Conservation (phyloP, 2,888 invertebrate genomes). For the Gnatocerus cornutus region DNA sequence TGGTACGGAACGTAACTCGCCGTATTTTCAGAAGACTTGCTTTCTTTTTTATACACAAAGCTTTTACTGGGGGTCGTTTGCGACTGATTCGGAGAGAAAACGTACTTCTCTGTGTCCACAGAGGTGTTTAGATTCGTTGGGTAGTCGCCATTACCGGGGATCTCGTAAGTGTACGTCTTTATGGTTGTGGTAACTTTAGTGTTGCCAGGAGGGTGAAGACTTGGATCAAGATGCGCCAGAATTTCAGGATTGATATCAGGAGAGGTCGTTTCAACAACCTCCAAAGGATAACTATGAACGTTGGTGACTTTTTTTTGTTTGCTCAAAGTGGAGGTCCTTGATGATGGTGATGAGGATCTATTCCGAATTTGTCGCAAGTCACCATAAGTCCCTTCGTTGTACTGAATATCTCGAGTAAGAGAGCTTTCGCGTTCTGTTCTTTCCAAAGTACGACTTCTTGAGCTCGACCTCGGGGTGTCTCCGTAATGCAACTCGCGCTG, state of each 20-base stretch:
- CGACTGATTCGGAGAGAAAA: conserved; percentile 73
- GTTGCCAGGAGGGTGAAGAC: conserved; percentile 74
- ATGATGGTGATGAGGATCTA: conserved; percentile 64
- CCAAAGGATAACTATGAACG: conserved; percentile 66
- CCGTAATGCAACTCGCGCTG: conserved; percentile 69
- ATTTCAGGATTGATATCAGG: conserved; percentile 70
- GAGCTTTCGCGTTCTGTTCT: conserved; percentile 63
- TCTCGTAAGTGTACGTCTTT: conserved; percentile 89
- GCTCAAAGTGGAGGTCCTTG: conserved; percentile 65
- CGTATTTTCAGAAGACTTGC: conserved; percentile 60
- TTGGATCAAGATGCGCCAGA: conserved; percentile 68
- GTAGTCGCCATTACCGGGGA: conserved; percentile 74
- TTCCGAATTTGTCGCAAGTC: conserved; percentile 64
- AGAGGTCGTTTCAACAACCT: conserved; percentile 67
- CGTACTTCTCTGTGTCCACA: conserved; percentile 64
- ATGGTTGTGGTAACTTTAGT: conserved; percentile 84
- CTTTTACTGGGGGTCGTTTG: conserved; percentile 72
- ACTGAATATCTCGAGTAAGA: conserved; percentile 63
- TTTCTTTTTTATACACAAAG: conserved; percentile 72
- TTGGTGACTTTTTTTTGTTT: conserved; percentile 68
- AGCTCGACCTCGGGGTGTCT: conserved; percentile 62
- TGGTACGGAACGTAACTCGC: conserved; percentile 60
- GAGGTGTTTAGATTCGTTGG: conserved; percentile 60
- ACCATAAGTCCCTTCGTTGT: conserved; percentile 65
- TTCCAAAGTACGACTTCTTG: conserved; percentile 64